Percentiles rank a stretch among this genome's conserved stretches.
These are phyloP conservation scores for Trichechus manatus DNA, from an alignment of 2,113 vertebrate species.

Conservation along the genomic window DNA sequence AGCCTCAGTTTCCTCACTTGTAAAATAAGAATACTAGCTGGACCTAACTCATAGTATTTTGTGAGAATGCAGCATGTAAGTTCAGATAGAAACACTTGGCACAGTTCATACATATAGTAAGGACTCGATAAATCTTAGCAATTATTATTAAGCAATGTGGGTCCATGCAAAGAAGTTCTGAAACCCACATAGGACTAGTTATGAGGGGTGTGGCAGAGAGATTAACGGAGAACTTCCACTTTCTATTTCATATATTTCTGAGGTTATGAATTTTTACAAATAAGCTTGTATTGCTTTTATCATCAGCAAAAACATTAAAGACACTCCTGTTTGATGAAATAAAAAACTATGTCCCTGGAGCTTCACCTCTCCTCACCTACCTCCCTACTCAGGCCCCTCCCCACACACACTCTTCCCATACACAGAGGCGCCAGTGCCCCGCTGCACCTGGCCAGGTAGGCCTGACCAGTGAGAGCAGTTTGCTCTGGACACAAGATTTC, in stretches of 20 bases:
- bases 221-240: background rate
- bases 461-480: background rate
- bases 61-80: background rate
- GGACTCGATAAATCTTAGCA: background rate
- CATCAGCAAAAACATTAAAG: constrained; percentile 8
- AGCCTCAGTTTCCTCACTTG: constrained; percentile 23
- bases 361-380: background rate
- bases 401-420: background rate
- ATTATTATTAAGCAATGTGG: background rate
- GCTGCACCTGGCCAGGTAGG: background rate
- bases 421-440: background rate
- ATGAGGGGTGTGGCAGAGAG: background rate
- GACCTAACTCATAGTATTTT: background rate
- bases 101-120: background rate
- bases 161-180: constrained; percentile 16
- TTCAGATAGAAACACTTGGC: background rate
- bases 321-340: background rate
- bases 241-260: background rate
- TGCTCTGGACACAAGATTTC: background rate
- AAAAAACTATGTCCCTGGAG: background rate
- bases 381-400: background rate
- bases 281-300: constrained; percentile 4
- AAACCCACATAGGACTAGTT: background rate
- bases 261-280: constrained; percentile 10
- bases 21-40: background rate